A percentile compares a stretch with the other conserved stretches of the same genome.
phyloP scores from a whole-genome alignment of 2,888 invertebrate genomes.

The Hirtodrosophila duncani region DNA sequence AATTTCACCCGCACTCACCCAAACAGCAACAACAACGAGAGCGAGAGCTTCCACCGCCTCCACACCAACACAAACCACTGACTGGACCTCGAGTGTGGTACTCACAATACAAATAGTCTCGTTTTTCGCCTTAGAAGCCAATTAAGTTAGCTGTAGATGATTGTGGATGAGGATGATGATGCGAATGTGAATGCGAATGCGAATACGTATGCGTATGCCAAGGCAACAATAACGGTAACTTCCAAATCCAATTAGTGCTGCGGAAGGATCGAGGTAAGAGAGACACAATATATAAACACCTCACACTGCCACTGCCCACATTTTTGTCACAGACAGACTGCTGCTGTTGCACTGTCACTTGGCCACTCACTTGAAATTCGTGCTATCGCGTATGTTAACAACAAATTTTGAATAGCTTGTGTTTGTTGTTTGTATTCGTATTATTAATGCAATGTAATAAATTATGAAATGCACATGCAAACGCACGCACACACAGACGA shows the following conservation, averaged over 20 bases:
- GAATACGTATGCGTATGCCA: too few species aligned
- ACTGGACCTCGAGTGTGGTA: too few species aligned
- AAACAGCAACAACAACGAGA: not conserved
- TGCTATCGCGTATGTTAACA: not conserved
- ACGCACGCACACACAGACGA: not conserved
- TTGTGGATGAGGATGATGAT: constrained; percentile 4
- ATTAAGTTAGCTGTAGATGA: constrained; percentile 20
- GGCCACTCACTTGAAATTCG: not conserved
- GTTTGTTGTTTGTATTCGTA: too few species aligned
- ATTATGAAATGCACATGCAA: not conserved
- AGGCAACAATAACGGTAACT: constrained; percentile 1
- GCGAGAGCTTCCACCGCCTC: not conserved
- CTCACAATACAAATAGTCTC: too few species aligned
- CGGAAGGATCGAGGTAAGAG: not conserved
- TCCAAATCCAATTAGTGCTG: constrained; percentile 9
- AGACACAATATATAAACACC: not conserved
- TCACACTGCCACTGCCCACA: not conserved
- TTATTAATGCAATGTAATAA: too few species aligned
- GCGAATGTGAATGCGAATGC: too few species aligned
- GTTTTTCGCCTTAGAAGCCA: constrained; percentile 21
- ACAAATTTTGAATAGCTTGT: not conserved
- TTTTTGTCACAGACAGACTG: too few species aligned
- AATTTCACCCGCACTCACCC: constrained; percentile 13
- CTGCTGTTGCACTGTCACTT: not conserved
- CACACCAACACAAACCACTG: constrained; percentile 14